Conservation (phyloP, 2,113 vertebrate genomes). For the Motacilla alba region DNA sequence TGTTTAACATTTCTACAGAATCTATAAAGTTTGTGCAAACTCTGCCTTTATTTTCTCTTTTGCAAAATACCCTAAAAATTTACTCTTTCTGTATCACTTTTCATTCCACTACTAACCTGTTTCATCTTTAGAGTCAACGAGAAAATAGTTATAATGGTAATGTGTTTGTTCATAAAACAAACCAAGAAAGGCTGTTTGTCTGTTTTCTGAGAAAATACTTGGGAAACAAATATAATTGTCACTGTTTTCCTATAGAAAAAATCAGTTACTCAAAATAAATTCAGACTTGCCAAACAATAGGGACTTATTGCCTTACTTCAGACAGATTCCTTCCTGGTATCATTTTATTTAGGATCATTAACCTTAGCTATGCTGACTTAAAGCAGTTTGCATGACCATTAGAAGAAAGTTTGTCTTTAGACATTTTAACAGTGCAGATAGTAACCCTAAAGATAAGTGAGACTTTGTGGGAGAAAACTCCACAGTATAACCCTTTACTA, state of each 20-base stretch:
- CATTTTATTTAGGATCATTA: not conserved
- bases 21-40: not conserved
- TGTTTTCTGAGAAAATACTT: constrained; percentile 21
- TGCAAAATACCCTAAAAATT: not conserved
- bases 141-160: not conserved
- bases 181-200: not conserved
- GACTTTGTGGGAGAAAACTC: not conserved
- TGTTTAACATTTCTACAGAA: not conserved
- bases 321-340: not conserved
- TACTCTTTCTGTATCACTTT: not conserved
- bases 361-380: not conserved
- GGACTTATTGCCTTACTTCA: not conserved
- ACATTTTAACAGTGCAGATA: not conserved
- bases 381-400: not conserved
- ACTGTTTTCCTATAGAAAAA: not conserved
- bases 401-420: not conserved
- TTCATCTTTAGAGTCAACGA: not conserved
- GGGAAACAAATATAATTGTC: not conserved
- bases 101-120: not conserved
- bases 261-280: not conserved
- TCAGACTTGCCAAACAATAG: not conserved
- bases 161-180: not conserved
- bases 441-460: not conserved
- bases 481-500: not conserved
- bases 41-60: not conserved